Evolutionary conservation across 2,888 invertebrate species (phyloP).

Genomic region (Tipula confusa): DNA sequence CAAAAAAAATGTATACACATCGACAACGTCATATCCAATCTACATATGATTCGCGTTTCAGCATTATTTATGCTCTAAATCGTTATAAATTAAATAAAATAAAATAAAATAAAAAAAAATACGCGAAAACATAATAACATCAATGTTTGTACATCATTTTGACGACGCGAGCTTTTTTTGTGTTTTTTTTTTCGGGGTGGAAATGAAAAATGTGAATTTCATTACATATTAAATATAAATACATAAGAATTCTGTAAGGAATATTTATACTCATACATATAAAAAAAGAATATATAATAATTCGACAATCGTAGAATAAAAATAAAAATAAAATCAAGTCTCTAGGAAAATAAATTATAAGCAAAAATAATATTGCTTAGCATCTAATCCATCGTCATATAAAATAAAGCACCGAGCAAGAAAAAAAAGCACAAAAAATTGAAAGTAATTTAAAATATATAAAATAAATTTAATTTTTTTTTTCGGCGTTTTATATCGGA

Average conservation of each 20-base stretch:
- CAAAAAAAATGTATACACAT: not conserved
- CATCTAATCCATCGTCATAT: constrained; percentile 12
- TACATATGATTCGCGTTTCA: not conserved
- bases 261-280: not conserved
- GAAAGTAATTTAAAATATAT: constrained; percentile 20
- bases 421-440: not conserved
- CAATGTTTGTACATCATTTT: not conserved
- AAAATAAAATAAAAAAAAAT: not conserved
- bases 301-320: not conserved
- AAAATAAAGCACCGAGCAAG: not conserved
- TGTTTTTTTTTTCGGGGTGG: not conserved
- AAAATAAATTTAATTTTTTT: not conserved
- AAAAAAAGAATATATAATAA: not conserved
- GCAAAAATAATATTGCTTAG: not conserved
- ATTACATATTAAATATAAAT: not conserved
- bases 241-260: not conserved
- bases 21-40: not conserved
- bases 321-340: not conserved
- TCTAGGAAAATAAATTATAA: constrained; percentile 3
- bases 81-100: constrained; percentile 16
- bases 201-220: constrained; percentile 20
- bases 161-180: not conserved
- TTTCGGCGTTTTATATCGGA: not conserved
- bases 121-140: constrained; percentile 20
- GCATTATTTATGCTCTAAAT: not conserved